Evolutionary conservation across 2,888 invertebrate species (phyloP), one percentile per base, ranked within the genome.

Genomic region (Saturnia pavonia): DNA sequence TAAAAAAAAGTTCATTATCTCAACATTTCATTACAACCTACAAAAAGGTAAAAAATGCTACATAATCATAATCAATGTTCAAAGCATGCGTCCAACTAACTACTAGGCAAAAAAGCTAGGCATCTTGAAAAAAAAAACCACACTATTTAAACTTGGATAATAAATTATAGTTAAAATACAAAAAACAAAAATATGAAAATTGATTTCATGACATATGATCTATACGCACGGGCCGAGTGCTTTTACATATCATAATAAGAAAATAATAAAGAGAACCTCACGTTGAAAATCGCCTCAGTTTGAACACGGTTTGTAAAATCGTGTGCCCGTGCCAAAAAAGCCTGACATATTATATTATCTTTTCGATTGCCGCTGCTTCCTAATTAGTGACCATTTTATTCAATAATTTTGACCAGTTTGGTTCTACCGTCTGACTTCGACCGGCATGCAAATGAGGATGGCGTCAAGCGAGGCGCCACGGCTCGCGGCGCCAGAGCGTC

Each of bases 361-460:
- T 14, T 12, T 6, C 27, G 27, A 60, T 60, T 60, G 27, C 25
- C 14, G 19, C 12, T 60, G 57, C 27, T 60, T 60, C 27, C 12
- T 60, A 27, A 60, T 27, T 60, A 60, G 27, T 60, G 12, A 60
- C 57, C 27, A 27, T 27, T 60, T 60, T 60, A 27, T 60, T 16
- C 6, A 11, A 65, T 12, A 40, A 40, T 7, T 57, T 57, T 65
- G 65, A 65, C 40, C 65, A 40, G 65, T 65, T 65, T 65, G 11
- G 40, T 65, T n/a, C n/a, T 40, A 65, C 40, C 65, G 65, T 65
- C 65, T 65, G 65, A 65, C 40, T 27, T 42, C 60, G 68, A 57
- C 60, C 65, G 71, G 70, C 67, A 79, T 79, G 79, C 78, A 79
- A 79, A 79, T 79, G 79, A 79, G 76, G 45, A n/a, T 67, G 72